Evolutionary conservation across 2,113 vertebrate species (phyloP).

Genomic region (Rostratula benghalensis): DNA sequence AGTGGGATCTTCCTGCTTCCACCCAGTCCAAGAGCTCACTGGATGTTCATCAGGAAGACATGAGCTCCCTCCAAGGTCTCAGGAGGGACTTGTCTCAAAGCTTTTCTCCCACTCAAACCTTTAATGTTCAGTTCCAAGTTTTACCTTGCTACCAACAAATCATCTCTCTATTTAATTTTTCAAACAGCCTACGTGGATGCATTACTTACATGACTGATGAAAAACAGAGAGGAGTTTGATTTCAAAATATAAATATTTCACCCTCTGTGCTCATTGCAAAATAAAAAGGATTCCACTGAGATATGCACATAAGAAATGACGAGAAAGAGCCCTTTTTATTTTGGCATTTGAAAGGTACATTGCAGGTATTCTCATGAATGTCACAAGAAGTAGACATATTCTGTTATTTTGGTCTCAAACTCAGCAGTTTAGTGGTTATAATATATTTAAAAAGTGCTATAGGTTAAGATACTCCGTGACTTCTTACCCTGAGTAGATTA

Average conservation of each 20-base stretch:
- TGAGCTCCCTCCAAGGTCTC: not conserved
- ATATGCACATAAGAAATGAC: not conserved
- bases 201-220: not conserved
- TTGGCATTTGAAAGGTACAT: not conserved
- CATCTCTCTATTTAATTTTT: not conserved
- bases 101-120: not conserved
- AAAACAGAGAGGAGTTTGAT: not conserved
- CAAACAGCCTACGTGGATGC: not conserved
- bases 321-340: not conserved
- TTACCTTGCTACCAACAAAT: not conserved
- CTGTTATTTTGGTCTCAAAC: not conserved
- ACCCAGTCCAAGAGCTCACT: not conserved
- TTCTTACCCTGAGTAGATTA: conserved; percentile 26
- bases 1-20: not conserved
- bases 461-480: not conserved
- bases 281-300: not conserved
- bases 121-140: not conserved
- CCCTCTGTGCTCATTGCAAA: not conserved
- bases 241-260: not conserved
- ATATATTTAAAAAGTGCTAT: not conserved
- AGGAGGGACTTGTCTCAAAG: not conserved
- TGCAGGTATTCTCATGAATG: not conserved
- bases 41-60: not conserved
- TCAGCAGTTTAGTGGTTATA: not conserved
- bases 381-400: not conserved